These are phyloP conservation scores for Thymelicus acteon DNA, from an alignment of 2,888 invertebrate species.

Conservation along the genomic window DNA sequence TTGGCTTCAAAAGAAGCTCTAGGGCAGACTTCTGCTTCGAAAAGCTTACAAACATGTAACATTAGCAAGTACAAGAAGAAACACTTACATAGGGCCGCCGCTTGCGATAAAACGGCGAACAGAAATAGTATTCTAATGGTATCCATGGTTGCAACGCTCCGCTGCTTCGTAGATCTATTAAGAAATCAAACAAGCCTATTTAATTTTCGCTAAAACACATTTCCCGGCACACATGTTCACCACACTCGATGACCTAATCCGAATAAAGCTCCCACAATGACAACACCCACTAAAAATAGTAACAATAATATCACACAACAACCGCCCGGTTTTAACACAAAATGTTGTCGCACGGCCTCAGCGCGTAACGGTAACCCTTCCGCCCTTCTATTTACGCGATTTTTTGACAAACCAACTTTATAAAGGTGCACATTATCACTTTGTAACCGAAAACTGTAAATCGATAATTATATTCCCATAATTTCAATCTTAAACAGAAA, in stretches of 20 bases:
- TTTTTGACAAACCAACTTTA: constrained; percentile 55
- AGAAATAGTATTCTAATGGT: constrained; percentile 69
- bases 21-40: constrained; percentile 35
- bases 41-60: constrained; percentile 21
- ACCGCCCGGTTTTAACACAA: constrained; percentile 60
- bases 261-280: constrained; percentile 78
- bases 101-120: constrained; percentile 67
- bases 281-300: constrained; percentile 87
- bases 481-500: neutral
- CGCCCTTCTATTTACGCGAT: constrained; percentile 52
- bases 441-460: constrained; percentile 67
- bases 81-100: constrained; percentile 75
- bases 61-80: constrained; percentile 34
- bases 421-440: constrained; percentile 66
- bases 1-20: constrained; percentile 35
- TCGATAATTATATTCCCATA: constrained; percentile 68
- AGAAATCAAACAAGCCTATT: constrained; percentile 75
- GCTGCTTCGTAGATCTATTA: constrained; percentile 72
- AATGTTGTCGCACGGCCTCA: constrained; percentile 49
- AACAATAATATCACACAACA: constrained; percentile 73
- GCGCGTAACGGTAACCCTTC: constrained; percentile 49
- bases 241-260: constrained; percentile 82
- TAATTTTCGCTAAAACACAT: constrained; percentile 65
- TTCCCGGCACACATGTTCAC: constrained; percentile 80
- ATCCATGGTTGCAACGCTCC: constrained; percentile 70